Evolutionary conservation across 2,888 invertebrate species (phyloP), one percentile per base, ranked within the genome.

Genomic region (Heliconius aoede): DNA sequence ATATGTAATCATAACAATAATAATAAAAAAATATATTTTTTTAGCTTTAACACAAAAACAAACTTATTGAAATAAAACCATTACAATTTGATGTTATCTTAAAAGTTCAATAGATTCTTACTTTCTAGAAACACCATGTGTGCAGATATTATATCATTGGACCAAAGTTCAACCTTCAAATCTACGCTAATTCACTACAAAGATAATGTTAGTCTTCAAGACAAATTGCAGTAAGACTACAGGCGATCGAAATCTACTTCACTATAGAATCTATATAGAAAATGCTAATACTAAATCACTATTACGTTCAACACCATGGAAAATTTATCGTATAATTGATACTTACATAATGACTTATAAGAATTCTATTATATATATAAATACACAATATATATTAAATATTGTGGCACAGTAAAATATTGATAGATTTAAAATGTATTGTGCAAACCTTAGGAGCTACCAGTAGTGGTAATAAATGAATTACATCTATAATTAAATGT

Each of bases 141-240:
- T 93, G 93, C 91, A 90, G 86, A 84, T 88, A 89, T 88, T 93
- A 91, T 90, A 89, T 92, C 90, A 91, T 94, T 94, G 94, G 94
- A 94, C 94, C 94, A 94, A 93, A 92, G 88, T 93, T 94, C 94
- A 94, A 94, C 94, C 94, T 91, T 94, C 90, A 88, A 87, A 87
- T 91, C 90, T 86, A 88, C 85, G 87, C 84, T 82, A 84, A 83
- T 81, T 80, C 81, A 83, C 84, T 85, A 84, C 80, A 79, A 68
- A 80, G 78, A 78, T 72, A 79, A 73, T 67, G 78, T 78, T 67
- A 78, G 77, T 81, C 81, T 82, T 83, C 75, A 79, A 81, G 79
- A 81, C 80, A 78, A 80, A 76, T 65, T 80, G 76, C 76, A 76
- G 77, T 76, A 77, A 76, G 69, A 69, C 78, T 80, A 81, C 80